Percentiles rank a stretch among this genome's conserved stretches.
phyloP scores from a whole-genome alignment of 2,113 vertebrate species.

The Calyptomena viridis region DNA sequence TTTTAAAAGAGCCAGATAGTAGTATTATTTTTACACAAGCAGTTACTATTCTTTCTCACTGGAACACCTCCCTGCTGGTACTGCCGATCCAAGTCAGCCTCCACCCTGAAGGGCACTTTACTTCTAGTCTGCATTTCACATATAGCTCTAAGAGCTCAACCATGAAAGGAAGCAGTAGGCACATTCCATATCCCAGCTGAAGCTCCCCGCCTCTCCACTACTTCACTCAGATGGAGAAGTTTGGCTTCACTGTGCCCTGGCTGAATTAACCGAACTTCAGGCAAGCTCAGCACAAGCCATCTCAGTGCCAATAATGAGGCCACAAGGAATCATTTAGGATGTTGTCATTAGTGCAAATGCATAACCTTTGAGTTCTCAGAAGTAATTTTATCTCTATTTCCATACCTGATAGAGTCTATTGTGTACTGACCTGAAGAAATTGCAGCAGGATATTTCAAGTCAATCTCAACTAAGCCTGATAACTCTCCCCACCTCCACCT shows the following conservation, averaged over 20 bases:
- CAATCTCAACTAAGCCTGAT: neutral
- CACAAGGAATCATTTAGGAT: neutral
- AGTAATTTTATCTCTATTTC: neutral
- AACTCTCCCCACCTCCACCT: neutral
- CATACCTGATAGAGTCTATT: neutral
- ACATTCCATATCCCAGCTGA: neutral
- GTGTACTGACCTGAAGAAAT: neutral
- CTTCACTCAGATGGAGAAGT: slow-evolving; percentile 33
- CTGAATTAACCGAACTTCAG: slow-evolving; percentile 23
- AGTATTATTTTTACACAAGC: slow-evolving; percentile 13
- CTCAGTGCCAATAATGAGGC: neutral
- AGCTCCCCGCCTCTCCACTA: neutral
- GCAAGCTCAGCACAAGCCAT: neutral
- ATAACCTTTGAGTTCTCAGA: neutral
- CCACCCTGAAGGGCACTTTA: neutral
- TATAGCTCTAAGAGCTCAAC: neutral
- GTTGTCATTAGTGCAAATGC: neutral
- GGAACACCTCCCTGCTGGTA: neutral
- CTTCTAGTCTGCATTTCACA: neutral
- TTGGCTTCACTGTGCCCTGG: neutral
- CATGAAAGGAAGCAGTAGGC: slow-evolving; percentile 24
- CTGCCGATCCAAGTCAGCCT: neutral
- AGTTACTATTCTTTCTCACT: neutral
- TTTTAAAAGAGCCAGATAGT: neutral
- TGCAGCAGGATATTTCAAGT: neutral